Evolutionary conservation across 1,140 invertebrate species (phyloP).

Genomic region (Thalassaphorura encarpata): DNA sequence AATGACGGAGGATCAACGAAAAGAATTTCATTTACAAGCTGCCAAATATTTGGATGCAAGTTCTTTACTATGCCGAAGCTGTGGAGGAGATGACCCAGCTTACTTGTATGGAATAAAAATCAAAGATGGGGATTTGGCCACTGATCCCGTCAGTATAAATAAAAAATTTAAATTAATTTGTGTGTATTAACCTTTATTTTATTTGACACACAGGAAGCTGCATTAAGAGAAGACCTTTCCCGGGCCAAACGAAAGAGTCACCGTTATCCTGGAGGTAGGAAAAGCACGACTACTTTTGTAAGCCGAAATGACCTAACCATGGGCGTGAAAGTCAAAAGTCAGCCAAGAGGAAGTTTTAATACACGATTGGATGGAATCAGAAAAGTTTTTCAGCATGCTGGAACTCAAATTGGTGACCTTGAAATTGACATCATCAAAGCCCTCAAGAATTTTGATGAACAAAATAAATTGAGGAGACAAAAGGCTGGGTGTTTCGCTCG

Average conservation of each 20-base stretch:
- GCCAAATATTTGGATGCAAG: slow-evolving; percentile 22
- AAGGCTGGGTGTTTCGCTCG: not conserved
- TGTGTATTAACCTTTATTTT: too few relatives aligned
- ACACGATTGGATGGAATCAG: slow-evolving; percentile 14
- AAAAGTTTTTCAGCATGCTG: not conserved
- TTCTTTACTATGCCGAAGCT: slow-evolving; percentile 11
- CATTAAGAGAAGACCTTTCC: too few relatives aligned
- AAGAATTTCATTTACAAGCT: slow-evolving; percentile 25
- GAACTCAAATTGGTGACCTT: slow-evolving; percentile 8
- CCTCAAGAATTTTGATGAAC: not conserved
- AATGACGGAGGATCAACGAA: slow-evolving; percentile 25
- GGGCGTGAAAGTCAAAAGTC: too few relatives aligned
- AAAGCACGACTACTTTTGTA: too few relatives aligned
- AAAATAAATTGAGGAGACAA: not conserved
- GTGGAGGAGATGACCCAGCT: slow-evolving; percentile 16
- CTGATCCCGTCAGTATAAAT: not conserved
- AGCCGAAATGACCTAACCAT: too few relatives aligned
- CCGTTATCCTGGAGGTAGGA: not conserved
- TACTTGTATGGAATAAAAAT: slow-evolving; percentile 22
- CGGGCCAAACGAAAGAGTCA: too few relatives aligned
- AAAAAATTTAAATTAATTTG: not conserved
- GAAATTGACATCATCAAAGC: slow-evolving; percentile 20
- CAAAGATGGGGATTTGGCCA: not conserved
- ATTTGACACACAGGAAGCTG: too few relatives aligned
- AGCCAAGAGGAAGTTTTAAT: slow-evolving; percentile 1